phyloP scores from a whole-genome alignment of 2,888 invertebrate species.

The Lydus trimaculatus region DNA sequence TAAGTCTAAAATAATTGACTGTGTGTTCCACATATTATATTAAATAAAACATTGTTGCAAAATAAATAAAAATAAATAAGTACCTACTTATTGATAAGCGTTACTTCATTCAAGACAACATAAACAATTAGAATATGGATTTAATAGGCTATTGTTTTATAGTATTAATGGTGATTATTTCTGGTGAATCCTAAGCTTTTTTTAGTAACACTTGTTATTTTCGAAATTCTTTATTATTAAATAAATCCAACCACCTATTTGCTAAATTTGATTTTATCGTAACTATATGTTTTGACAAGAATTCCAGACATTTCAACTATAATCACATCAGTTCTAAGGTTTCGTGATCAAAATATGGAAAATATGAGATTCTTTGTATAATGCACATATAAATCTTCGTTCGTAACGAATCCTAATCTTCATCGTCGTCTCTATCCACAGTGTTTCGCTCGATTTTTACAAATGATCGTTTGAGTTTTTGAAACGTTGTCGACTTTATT shows the following conservation, averaged over 20 bases:
- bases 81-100: not conserved
- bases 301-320: not conserved
- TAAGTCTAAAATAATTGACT: slow-evolving; percentile 45
- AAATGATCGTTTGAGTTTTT: no score
- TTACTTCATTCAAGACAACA: not conserved
- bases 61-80: not conserved
- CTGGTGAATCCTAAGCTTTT: not conserved
- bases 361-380: no score
- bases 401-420: no score
- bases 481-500: no score
- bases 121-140: not conserved
- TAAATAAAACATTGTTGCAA: no score
- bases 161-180: not conserved
- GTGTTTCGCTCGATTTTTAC: no score
- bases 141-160: not conserved
- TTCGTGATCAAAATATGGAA: not conserved
- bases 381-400: no score
- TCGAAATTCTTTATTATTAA: not conserved
- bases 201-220: not conserved
- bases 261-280: not conserved
- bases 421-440: no score
- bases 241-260: not conserved
- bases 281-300: not conserved
- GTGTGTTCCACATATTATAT: slow-evolving; percentile 8
- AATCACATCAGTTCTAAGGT: not conserved